Percentiles rank a stretch among this genome's conserved stretches.
Evolutionary conservation across 1,140 invertebrate genomes (phyloP).

Genomic region (Papilio aristodemus): DNA sequence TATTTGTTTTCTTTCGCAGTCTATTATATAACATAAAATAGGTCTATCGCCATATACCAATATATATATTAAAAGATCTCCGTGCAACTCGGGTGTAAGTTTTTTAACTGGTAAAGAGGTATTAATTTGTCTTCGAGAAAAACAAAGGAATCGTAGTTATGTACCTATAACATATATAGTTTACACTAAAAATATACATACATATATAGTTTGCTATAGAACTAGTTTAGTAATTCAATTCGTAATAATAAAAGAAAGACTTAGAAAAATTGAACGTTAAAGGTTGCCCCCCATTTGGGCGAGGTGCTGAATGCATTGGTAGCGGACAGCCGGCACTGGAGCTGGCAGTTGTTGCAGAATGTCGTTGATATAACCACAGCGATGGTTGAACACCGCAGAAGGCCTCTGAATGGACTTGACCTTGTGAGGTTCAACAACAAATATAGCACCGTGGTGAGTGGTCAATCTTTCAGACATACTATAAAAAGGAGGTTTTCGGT

Average conservation of each 20-base stretch:
- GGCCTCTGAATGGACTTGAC: constrained; percentile 45
- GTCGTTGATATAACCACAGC: constrained; percentile 62
- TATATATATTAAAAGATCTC: no score
- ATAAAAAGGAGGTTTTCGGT: neutral
- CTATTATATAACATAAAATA: no score
- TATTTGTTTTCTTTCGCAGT: no score
- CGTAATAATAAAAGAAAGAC: neutral
- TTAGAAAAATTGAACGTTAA: constrained; percentile 33
- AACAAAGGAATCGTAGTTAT: no score
- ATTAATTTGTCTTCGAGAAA: no score
- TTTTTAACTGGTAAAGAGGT: no score
- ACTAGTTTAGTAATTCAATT: no score
- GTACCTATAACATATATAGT: no score
- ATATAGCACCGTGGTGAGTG: constrained; percentile 62
- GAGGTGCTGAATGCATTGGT: constrained; percentile 56
- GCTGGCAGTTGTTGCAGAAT: constrained; percentile 60
- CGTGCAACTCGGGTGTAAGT: no score
- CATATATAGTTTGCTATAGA: no score
- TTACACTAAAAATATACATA: no score
- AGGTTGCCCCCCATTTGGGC: constrained; percentile 49
- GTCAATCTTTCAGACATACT: neutral
- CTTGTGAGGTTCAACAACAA: constrained; percentile 54
- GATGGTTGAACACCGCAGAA: constrained; percentile 48
- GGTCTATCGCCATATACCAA: no score
- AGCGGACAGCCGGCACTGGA: constrained; percentile 62